Evolutionary conservation across 2,797 vertebrate genomes (phyloP).

Genomic region (Ceyx erithaca): DNA sequence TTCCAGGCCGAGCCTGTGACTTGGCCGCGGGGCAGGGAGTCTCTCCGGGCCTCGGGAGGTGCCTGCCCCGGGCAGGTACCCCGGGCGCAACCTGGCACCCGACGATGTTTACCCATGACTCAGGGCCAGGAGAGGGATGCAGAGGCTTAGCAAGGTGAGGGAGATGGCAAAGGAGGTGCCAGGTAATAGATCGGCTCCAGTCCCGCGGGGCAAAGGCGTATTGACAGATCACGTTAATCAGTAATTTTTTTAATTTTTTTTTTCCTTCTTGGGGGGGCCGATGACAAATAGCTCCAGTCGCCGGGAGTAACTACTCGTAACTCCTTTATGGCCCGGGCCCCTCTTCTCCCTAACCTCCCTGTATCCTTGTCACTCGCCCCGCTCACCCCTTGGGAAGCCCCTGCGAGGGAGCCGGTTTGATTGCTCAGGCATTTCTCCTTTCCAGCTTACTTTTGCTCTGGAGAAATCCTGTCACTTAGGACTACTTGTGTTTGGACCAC

Average conservation of each 20-base stretch:
- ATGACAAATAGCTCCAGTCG: background rate
- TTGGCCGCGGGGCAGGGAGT: conserved; percentile 40
- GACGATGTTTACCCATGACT: conserved; percentile 68
- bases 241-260: conserved; percentile 6
- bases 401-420: background rate
- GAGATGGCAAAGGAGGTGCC: conserved; percentile 61
- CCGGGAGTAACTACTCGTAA: background rate
- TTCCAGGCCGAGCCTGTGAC: background rate
- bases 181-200: conserved; percentile 59
- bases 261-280: background rate
- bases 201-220: conserved; percentile 56
- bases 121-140: conserved; percentile 18
- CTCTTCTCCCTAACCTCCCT: background rate
- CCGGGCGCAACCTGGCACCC: conserved; percentile 47
- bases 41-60: conserved; percentile 45
- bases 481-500: background rate
- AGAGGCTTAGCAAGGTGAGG: conserved; percentile 63
- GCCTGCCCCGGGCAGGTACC: conserved; percentile 30
- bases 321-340: background rate
- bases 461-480: background rate
- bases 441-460: background rate
- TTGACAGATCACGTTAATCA: conserved; percentile 68
- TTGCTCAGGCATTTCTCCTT: background rate
- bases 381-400: background rate
- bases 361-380: background rate